Evolutionary conservation across 2,797 vertebrate species (phyloP).

Genomic region (Poeciliopsis turneri): DNA sequence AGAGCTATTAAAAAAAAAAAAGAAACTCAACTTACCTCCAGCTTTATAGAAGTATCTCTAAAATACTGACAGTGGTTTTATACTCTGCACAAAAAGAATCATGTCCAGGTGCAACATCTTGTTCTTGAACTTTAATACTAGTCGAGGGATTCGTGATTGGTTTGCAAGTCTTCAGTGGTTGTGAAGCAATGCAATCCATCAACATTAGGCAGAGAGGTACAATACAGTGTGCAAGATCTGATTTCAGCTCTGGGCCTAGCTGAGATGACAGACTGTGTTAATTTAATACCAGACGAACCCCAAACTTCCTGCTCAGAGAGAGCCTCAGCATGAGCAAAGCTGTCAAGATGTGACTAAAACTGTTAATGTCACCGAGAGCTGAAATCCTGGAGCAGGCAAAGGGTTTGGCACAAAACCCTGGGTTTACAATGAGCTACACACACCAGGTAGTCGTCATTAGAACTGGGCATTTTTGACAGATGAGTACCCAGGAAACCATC

Average conservation of each 20-base stretch:
- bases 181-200: conserved; percentile 56
- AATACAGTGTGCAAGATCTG: conserved; percentile 47
- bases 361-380: conserved; percentile 65
- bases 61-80: conserved; percentile 10
- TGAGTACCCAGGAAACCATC: conserved; percentile 28
- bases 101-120: conserved; percentile 32
- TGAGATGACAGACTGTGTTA: conserved; percentile 69
- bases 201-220: conserved; percentile 40
- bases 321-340: conserved; percentile 58
- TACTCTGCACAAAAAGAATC: not conserved
- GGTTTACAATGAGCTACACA: conserved; percentile 54
- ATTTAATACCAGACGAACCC: conserved; percentile 57
- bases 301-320: conserved; percentile 65
- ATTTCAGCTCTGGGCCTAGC: conserved; percentile 62
- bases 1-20: conserved; percentile 37
- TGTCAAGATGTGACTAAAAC: conserved; percentile 72
- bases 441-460: conserved; percentile 64
- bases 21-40: conserved; percentile 25
- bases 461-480: conserved; percentile 63
- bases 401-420: conserved; percentile 51
- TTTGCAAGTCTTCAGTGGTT: conserved; percentile 40
- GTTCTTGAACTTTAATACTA: conserved; percentile 8
- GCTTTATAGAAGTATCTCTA: conserved; percentile 19
- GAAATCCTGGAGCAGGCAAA: conserved; percentile 55
- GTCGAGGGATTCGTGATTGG: conserved; percentile 20